A percentile compares a stretch with the other conserved stretches of the same genome.
These are phyloP conservation scores for Campoplex capitator DNA, from an alignment of 2,888 invertebrate genomes.

Conservation along the genomic window DNA sequence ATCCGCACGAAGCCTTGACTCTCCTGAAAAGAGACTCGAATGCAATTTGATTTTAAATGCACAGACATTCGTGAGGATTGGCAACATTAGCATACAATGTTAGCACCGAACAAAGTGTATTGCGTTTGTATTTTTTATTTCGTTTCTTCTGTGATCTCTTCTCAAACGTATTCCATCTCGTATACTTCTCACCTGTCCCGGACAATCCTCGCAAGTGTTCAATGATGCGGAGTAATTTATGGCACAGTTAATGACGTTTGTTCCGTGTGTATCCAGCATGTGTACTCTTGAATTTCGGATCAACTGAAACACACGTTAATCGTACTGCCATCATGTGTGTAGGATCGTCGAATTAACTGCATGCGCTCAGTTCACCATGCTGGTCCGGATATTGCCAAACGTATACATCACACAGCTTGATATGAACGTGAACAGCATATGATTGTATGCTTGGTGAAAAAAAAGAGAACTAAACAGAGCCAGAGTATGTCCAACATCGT, in stretches of 20 bases:
- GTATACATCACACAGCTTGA: background rate
- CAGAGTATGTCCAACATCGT: background rate
- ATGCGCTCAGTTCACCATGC: background rate
- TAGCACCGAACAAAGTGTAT: constrained; percentile 7
- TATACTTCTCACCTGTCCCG: constrained; percentile 28
- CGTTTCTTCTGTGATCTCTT: background rate
- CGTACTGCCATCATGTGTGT: background rate
- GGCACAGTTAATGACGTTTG: constrained; percentile 25
- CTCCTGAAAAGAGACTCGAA: background rate
- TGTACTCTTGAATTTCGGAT: constrained; percentile 14
- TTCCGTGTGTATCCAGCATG: background rate
- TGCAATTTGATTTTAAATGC: constrained; percentile 16
- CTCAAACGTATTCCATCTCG: background rate
- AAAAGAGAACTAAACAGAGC: background rate
- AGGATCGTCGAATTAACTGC: constrained; percentile 7
- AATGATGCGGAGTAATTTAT: constrained; percentile 24
- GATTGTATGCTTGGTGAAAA: background rate
- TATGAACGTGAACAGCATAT: background rate
- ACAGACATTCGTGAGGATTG: constrained; percentile 32
- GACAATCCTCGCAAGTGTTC: constrained; percentile 1
- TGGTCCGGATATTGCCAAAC: background rate
- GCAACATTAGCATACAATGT: constrained; percentile 55
- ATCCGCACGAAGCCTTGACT: background rate
- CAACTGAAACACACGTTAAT: background rate
- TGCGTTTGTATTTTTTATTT: background rate